Evolutionary conservation across 2,888 invertebrate genomes (phyloP).

Genomic region (Apamea monoglypha): DNA sequence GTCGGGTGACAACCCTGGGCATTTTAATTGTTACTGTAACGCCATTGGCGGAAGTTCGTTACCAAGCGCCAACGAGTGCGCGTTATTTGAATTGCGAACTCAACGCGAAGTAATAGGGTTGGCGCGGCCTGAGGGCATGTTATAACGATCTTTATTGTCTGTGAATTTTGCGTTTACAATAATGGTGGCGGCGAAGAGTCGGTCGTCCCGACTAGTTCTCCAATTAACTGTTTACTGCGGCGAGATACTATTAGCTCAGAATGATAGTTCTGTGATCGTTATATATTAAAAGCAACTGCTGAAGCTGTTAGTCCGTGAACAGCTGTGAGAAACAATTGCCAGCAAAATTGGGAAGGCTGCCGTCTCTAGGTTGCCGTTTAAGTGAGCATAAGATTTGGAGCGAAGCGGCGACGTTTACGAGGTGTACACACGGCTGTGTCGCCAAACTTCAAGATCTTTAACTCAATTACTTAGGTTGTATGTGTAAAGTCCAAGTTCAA

Average conservation of each 20-base stretch:
- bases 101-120: constrained; percentile 74
- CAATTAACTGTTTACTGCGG: constrained; percentile 75
- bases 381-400: constrained; percentile 35
- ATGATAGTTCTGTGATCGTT: constrained; percentile 38
- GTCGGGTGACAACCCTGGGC: constrained; percentile 74
- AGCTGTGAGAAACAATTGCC: constrained; percentile 20
- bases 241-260: constrained; percentile 62
- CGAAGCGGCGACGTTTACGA: constrained; percentile 33
- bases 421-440: constrained; percentile 14
- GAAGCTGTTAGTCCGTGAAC: constrained; percentile 23
- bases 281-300: constrained; percentile 29
- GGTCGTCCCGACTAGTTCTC: constrained; percentile 66
- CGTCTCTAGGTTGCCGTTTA: constrained; percentile 29
- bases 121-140: constrained; percentile 75
- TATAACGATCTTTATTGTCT: constrained; percentile 85
- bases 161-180: constrained; percentile 77
- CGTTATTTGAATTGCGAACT: constrained; percentile 79
- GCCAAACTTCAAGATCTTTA: constrained; percentile 28
- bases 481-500: constrained; percentile 40
- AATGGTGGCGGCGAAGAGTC: constrained; percentile 55
- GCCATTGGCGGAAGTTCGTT: constrained; percentile 82
- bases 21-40: constrained; percentile 77
- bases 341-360: background rate
- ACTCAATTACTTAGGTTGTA: constrained; percentile 2
- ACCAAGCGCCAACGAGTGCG: constrained; percentile 78